phyloP scores from a whole-genome alignment of 1,140 invertebrate genomes.

The Drosophila persimilis region DNA sequence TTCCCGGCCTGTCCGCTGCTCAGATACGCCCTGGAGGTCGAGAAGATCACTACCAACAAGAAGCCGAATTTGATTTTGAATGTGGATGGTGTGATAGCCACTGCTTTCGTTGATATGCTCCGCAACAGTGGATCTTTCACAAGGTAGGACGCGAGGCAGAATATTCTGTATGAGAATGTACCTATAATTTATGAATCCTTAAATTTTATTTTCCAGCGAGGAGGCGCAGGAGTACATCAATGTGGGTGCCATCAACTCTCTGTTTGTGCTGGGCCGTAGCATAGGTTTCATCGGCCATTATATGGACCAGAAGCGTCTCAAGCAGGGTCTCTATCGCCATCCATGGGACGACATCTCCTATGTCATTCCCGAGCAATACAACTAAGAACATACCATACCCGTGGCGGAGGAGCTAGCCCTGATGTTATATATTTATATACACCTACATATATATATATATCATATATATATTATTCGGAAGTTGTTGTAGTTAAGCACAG shows the following conservation, averaged over 20 bases:
- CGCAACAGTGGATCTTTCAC: conserved; percentile 97
- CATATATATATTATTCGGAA: conserved; percentile 73
- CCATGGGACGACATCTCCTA: conserved; percentile 99
- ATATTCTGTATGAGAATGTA: neutral
- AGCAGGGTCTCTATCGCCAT: conserved; percentile 99
- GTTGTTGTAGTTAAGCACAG: conserved; percentile 80
- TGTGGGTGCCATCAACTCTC: conserved; percentile 98
- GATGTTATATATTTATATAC: conserved; percentile 58
- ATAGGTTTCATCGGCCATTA: conserved; percentile 99
- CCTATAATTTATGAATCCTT: neutral
- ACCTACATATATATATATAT: conserved; percentile 21
- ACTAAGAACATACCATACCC: conserved; percentile 44
- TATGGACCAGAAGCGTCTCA: conserved; percentile 98
- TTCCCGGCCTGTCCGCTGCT: conserved; percentile 97
- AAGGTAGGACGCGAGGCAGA: conserved; percentile 83
- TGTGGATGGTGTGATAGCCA: conserved; percentile 99
- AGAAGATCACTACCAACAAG: conserved; percentile 99
- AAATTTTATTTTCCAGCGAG: conserved; percentile 86
- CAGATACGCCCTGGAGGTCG: conserved; percentile 98
- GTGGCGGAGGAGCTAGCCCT: conserved; percentile 6
- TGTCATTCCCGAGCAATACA: conserved; percentile 87
- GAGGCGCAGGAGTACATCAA: conserved; percentile 99
- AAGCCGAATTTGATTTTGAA: conserved; percentile 99
- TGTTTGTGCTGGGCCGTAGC: conserved; percentile 98
- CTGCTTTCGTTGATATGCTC: conserved; percentile 98